Evolutionary conservation across 2,797 vertebrate genomes (phyloP).

Genomic region (Delichon dasypus): DNA sequence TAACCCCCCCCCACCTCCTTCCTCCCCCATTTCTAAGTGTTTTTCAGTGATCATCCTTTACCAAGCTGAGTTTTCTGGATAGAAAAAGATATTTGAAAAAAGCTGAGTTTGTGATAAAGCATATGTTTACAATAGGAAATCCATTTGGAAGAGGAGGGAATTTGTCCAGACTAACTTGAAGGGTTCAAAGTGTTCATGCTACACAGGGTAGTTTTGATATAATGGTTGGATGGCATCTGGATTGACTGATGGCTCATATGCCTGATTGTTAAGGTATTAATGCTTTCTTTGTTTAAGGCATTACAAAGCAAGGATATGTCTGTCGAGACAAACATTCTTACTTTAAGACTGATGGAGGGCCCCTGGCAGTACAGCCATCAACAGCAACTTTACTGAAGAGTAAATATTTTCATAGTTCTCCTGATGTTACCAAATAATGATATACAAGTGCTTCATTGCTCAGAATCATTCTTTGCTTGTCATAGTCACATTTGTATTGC

Average conservation of each 20-base stretch:
- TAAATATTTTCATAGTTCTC: conserved; percentile 46
- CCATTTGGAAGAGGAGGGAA: not conserved
- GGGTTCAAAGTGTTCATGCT: not conserved
- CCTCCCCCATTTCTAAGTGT: not conserved
- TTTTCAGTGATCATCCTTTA: conserved; percentile 29
- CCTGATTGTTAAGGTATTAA: conserved; percentile 52
- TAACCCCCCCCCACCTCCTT: too few relatives aligned
- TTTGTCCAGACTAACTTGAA: conserved; percentile 43
- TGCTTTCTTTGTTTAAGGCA: conserved; percentile 33
- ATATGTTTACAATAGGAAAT: conserved; percentile 61
- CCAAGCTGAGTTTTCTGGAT: not conserved
- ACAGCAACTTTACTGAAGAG: conserved; percentile 18
- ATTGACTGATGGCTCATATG: not conserved
- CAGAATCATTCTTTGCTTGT: not conserved
- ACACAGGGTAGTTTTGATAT: conserved; percentile 1
- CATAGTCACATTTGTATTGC: not conserved
- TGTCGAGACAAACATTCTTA: not conserved
- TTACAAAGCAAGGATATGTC: conserved; percentile 45
- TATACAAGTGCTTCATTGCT: not conserved
- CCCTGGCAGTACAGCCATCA: conserved; percentile 17
- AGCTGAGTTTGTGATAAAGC: conserved; percentile 25
- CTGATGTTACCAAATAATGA: conserved; percentile 34
- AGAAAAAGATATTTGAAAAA: conserved; percentile 35
- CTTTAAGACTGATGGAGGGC: conserved; percentile 10
- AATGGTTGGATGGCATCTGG: conserved; percentile 21